Base-by-base conservation (phyloP, 2,113 vertebrate genomes). In the Corvus moneduloides region DNA sequence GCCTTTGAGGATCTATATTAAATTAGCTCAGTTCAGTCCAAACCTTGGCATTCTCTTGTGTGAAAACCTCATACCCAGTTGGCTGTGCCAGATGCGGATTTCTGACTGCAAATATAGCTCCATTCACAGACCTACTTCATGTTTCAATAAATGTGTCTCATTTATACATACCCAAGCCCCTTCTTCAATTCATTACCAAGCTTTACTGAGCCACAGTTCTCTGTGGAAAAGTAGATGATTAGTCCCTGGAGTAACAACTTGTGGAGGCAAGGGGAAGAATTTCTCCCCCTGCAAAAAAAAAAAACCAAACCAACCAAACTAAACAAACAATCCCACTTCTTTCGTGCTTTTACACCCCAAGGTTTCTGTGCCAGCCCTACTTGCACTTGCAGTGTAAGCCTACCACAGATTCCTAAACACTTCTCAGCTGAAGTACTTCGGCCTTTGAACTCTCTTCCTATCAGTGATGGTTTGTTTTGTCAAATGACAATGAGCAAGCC, bases 371-470 rank as follows among this genome's bases (percentile, higher is more conserved):
- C 46, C 80, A 93, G 68, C 41, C 71, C 67, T 84, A 44, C 72
- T 84, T 90, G 81, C 67, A 72, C 41, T 92, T 68, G 56, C 71
- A 88, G 73, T 32, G 23, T 68, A 74, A 81, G 41, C 84, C 92
- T 86, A 90, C 78, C 91, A 51, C 66, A 91, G 90, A 97, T 87
- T 83, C 85, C 95, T 87, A 80, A 97, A 96, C 90, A 93, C 75
- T 96, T 96, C 97, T 95, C 93, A 82, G 82, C 58, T 91, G 90
- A 97, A 97, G 95, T 59, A 97, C 77, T 83, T 96, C 96, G 95
- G 90, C 97, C 98, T 98, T 98, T 98, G 97, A 98, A 97, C 97
- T 93, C 48, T 66, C 81, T 97, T 97, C 94, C 95, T 95, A 96
- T 92, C 91, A 51, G 58, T 73, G 96, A 93, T 78, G 80, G 61